Evolutionary conservation across 2,797 vertebrate species (phyloP), one percentile per base, ranked within the genome.

Genomic region (Eremophila alpestris): DNA sequence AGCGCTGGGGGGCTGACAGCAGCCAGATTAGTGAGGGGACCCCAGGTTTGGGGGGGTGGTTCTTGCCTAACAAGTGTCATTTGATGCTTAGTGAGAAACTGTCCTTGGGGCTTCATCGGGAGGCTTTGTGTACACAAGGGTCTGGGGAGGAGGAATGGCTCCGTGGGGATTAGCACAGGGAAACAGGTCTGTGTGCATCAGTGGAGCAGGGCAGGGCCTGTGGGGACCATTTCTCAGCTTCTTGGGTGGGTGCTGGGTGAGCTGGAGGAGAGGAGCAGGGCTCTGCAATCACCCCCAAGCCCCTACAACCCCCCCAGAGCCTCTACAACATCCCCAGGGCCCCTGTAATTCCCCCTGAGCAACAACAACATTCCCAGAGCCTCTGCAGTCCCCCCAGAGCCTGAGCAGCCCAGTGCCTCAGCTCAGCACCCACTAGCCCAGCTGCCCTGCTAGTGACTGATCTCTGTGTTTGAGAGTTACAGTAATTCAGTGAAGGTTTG

Each of bases 151-250:
- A 94, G 83, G 87, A 60, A 65, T 76, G 95, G 83, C 96, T 96
- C 95, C 87, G 1, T 1, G 15, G 93, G 96, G 94, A 96, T 97
- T 96, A 97, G 77, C 63, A 32, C 52, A 32, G 89, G 93, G 81
- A 95, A 89, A 67, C 79, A 85, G 65, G 43, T 87, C 60, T 78
- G 79, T 83, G 87, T 91, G 94, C 89, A 60, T 78, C 71, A 27
- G 4, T 74, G 80, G 74, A 81, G 83, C 85, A 41, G 70, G 88
- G 58, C 91, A 69, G 86, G 76, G 80, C 9, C 64, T 88, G 26
- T 94, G 90, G 48, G 62, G 68, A 41, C 32, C 16, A 67, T 84
- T 89, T 93, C 70, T 59, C 45, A 32, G 62, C 54, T 29, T 45
- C 52, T 23, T 32, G 52, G 45, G 27, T 58, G 32, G 18, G 3